These are phyloP conservation scores for Ophion ellenae DNA, from an alignment of 2,888 invertebrate species.

Conservation along the genomic window DNA sequence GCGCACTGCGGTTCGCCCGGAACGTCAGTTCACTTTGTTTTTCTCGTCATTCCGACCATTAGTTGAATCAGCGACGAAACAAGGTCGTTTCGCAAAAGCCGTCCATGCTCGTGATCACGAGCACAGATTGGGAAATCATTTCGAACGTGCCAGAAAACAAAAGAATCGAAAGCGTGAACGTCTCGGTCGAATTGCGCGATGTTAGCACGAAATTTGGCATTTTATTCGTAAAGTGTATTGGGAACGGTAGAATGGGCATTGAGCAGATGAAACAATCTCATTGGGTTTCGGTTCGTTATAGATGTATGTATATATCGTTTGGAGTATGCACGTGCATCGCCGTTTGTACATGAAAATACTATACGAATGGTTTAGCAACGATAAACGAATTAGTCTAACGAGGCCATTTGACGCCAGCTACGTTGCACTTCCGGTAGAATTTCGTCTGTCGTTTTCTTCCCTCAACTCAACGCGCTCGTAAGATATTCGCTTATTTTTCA, in stretches of 20 bases:
- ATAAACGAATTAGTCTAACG: slow-evolving; percentile 8
- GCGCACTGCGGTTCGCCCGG: slow-evolving; percentile 35
- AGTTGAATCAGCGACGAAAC: not conserved
- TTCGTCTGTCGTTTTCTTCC: not conserved
- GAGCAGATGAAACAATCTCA: not conserved
- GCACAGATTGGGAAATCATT: slow-evolving; percentile 2
- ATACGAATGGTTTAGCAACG: slow-evolving; percentile 1
- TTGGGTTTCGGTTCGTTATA: not conserved
- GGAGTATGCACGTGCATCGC: not conserved
- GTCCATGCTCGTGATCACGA: slow-evolving; percentile 27
- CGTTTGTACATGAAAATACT: slow-evolving; percentile 39
- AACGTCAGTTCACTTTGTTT: slow-evolving; percentile 43
- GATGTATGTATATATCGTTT: slow-evolving; percentile 10
- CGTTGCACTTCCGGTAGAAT: not conserved
- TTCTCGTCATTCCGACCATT: slow-evolving; percentile 11
- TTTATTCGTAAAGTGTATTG: slow-evolving; percentile 23
- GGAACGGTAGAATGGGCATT: not conserved
- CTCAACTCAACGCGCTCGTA: not conserved
- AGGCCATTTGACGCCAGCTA: not conserved
- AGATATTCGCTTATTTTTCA: not conserved
- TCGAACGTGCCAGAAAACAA: slow-evolving; percentile 13
- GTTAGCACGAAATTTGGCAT: slow-evolving; percentile 27
- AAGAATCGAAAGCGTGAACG: not conserved
- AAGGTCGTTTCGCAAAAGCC: slow-evolving; percentile 13
- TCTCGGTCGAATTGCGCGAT: slow-evolving; percentile 30